Evolutionary conservation across 2,113 vertebrate species (phyloP).

Genomic region (Tiliqua scincoides): DNA sequence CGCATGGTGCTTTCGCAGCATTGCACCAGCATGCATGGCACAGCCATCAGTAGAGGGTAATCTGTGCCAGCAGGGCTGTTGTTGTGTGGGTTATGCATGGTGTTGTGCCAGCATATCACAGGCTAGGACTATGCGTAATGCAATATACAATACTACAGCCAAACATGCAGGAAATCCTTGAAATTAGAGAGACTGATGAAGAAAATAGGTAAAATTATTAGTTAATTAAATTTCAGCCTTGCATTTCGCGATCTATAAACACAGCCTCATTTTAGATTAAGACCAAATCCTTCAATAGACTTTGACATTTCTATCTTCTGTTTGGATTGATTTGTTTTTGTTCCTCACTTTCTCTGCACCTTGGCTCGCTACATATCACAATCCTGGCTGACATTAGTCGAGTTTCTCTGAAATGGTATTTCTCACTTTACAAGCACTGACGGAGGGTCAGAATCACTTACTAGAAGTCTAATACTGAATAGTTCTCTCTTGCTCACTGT

Average conservation of each 20-base stretch:
- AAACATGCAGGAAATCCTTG: not conserved
- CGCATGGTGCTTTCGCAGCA: too few species aligned
- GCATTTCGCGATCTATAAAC: not conserved
- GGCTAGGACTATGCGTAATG: not conserved
- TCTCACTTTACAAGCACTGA: not conserved
- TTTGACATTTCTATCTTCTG: not conserved
- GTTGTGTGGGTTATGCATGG: too few species aligned
- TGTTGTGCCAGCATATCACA: too few species aligned
- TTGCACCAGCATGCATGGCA: too few species aligned
- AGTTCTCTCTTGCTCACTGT: not conserved
- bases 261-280: not conserved
- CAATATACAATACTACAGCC: not conserved
- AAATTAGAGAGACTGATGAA: not conserved
- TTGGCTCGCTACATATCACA: not conserved
- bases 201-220: not conserved
- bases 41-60: too few species aligned
- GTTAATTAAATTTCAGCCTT: slow-evolving; percentile 1
- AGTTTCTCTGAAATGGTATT: not conserved
- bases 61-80: too few species aligned
- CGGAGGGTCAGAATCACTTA: not conserved
- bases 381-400: not conserved
- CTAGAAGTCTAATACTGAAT: not conserved
- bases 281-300: not conserved
- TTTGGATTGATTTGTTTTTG: not conserved
- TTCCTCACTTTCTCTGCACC: not conserved